These are phyloP conservation scores for Climacteris rufus DNA, from an alignment of 2,113 vertebrate species.

Conservation along the genomic window DNA sequence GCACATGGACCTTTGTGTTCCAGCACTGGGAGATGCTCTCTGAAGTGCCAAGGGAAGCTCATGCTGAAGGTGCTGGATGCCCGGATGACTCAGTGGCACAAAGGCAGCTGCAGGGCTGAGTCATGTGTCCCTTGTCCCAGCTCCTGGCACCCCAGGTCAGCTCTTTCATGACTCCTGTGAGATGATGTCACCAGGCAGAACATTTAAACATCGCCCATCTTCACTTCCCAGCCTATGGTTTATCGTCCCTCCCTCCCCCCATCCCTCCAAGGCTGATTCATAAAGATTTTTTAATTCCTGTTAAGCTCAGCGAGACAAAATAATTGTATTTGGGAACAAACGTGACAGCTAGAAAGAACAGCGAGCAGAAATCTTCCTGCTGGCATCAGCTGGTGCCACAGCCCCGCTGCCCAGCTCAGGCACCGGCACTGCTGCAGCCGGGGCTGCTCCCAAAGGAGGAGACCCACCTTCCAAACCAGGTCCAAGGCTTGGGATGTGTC, in stretches of 20 bases:
- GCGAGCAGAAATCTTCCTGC: not conserved
- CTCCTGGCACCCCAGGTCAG: not conserved
- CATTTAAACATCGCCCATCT: not conserved
- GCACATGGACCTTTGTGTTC: not conserved
- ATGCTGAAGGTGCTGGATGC: accelerated
- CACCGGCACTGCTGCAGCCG: not conserved
- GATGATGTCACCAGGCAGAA: not conserved
- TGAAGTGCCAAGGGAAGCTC: not conserved
- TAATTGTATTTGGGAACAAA: constrained; percentile 51
- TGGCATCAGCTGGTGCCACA: not conserved
- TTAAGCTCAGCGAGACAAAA: constrained; percentile 7
- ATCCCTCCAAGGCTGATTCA: constrained; percentile 39
- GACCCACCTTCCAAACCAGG: not conserved
- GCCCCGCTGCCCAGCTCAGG: not conserved
- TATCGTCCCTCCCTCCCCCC: not conserved
- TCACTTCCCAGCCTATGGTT: not conserved
- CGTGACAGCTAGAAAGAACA: constrained; percentile 3
- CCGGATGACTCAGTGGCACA: not conserved
- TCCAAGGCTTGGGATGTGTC: accelerated
- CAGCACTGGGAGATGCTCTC: not conserved
- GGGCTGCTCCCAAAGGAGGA: not conserved
- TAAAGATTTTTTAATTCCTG: constrained; percentile 18
- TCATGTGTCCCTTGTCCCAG: not conserved
- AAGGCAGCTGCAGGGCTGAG: not conserved
- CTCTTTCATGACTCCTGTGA: not conserved